Evolutionary conservation across 2,888 invertebrate species (phyloP).

Genomic region (Panzeria rudis): DNA sequence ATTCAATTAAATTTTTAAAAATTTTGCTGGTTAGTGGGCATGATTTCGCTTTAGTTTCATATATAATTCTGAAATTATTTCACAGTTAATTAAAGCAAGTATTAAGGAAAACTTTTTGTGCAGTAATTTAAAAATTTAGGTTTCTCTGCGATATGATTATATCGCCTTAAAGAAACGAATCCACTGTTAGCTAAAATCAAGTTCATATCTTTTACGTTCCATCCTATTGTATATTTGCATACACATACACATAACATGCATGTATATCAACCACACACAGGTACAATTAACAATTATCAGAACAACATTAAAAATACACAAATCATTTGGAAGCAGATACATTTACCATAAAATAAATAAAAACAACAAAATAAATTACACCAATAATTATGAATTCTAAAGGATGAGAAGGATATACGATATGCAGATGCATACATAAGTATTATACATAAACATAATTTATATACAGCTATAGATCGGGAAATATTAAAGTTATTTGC

Average conservation of each 20-base stretch:
- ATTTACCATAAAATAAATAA: constrained; percentile 43
- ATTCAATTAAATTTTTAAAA: no score
- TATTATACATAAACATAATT: not conserved
- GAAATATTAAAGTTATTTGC: constrained; percentile 50
- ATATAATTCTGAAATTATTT: no score
- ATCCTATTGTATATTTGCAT: not conserved
- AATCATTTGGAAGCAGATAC: constrained; percentile 56
- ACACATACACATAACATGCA: not conserved
- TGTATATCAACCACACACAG: constrained; percentile 10
- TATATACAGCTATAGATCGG: not conserved
- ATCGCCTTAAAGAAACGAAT: no score
- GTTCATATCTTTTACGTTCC: not conserved
- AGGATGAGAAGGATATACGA: not conserved
- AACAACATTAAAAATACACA: constrained; percentile 49
- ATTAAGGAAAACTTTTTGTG: no score
- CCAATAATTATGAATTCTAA: constrained; percentile 54
- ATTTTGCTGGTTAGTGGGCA: no score
- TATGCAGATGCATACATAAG: not conserved
- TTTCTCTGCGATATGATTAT: no score
- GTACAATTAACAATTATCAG: constrained; percentile 46
- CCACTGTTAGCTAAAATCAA: no score
- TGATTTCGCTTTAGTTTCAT: no score
- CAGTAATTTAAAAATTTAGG: no score
- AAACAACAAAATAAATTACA: constrained; percentile 50
- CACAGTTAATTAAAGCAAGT: no score